phyloP scores from a whole-genome alignment of 2,888 invertebrate species.

The Theretra japonica region DNA sequence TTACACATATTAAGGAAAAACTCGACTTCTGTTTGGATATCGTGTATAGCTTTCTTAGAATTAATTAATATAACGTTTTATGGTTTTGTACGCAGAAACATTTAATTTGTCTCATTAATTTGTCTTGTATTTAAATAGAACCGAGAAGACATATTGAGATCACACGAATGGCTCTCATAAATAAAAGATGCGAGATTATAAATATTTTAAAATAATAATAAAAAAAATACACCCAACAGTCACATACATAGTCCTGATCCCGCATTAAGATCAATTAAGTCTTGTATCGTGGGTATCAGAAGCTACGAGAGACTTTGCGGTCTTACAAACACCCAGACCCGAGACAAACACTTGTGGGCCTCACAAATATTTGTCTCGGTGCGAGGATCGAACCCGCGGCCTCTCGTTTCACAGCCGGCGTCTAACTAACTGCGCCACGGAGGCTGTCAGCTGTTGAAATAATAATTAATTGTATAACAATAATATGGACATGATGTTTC shows the following conservation, averaged over 20 bases:
- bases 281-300: too few relatives aligned
- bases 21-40: background rate
- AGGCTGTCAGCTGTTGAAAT: too few relatives aligned
- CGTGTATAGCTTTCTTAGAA: background rate
- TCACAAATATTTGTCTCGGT: too few relatives aligned
- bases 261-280: too few relatives aligned
- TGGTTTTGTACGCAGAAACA: slow-evolving; percentile 2
- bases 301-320: too few relatives aligned
- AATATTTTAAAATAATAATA: slow-evolving; percentile 15
- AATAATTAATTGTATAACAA: background rate
- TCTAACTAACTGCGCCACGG: too few relatives aligned
- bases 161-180: background rate
- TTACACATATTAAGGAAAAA: slow-evolving; percentile 7
- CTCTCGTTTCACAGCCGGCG: too few relatives aligned
- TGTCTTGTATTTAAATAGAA: background rate
- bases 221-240: too few relatives aligned
- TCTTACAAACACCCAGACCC: too few relatives aligned
- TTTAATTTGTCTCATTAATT: slow-evolving; percentile 12
- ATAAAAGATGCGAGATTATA: background rate
- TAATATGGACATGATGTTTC: background rate
- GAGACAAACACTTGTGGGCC: too few relatives aligned
- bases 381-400: too few relatives aligned
- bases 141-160: slow-evolving; percentile 9
- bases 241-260: too few relatives aligned
- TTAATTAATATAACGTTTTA: slow-evolving; percentile 20